Base-by-base conservation (phyloP, 2,113 vertebrate genomes). In the Kobus ellipsiprymnus region DNA sequence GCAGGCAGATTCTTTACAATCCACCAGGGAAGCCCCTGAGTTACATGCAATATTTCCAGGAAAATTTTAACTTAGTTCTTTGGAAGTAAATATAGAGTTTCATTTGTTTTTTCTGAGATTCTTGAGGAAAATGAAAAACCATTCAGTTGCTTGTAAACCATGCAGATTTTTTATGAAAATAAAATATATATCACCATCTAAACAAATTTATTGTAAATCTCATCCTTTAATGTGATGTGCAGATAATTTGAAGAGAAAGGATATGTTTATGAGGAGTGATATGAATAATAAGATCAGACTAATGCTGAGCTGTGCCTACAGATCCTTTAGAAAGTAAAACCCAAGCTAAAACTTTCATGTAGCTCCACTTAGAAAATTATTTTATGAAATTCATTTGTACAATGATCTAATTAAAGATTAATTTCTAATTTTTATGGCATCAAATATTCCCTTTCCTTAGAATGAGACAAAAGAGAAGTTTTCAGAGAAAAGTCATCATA, bases 141-240 rank as follows among this genome's bases (percentile, higher is more conserved):
- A n/a, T 3, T 87, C 10, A 64, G 33, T 87, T 77, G 64, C 3
- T 62, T 57, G 7, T 36, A 84, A n/a, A 48, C 6, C 16, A 48
- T 74, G 44, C 2, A 59, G 4, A 67, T 89, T 85, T 89, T 9
- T 57, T 83, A n/a, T 15, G 2, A 91, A 77, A 16, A 91, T 80
- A 85, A 96, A 80, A 33, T 78, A 29, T 25, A 19, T 78, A 40
- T 60, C 12, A 13, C 16, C 7, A 94, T 16, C 36, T 27, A 82
- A 80, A 54, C 1, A 59, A 81, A 67, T 71, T 67, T 1, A 59
- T 40, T 54, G 4, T 36, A 44, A 71, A 30, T 2, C 0, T 7
- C 0, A 29, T 29, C 1, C 17, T 25, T 48, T 84, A 19, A 4
- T 17, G 0, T 46, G 11, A 33, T 15, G 21, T 12, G 27, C 87